These are phyloP conservation scores for Rhimphoctona megacephalus DNA, from an alignment of 2,888 invertebrate genomes.

Conservation along the genomic window DNA sequence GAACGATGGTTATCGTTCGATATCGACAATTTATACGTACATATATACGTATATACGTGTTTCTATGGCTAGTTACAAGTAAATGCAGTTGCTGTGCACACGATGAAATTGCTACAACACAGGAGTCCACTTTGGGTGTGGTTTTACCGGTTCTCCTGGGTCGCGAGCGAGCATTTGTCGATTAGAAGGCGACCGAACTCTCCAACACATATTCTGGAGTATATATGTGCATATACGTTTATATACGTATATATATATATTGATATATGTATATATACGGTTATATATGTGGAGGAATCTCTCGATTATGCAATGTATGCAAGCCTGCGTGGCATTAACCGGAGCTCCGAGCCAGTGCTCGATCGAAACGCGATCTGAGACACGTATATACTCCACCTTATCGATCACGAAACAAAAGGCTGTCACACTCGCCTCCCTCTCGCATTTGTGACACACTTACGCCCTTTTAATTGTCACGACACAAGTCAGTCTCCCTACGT, in stretches of 20 bases:
- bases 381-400: conserved; percentile 2
- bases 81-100: conserved; percentile 19
- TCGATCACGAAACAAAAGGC: conserved; percentile 8
- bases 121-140: conserved; percentile 78
- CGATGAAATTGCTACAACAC: conserved; percentile 30
- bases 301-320: conserved; percentile 65
- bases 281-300: not conserved
- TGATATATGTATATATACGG: too few species aligned
- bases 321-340: conserved; percentile 67
- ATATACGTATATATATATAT: too few species aligned
- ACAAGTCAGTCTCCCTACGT: not conserved
- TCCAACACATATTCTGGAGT: conserved; percentile 1
- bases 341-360: conserved; percentile 45
- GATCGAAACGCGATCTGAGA: conserved; percentile 64
- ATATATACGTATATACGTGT: not conserved
- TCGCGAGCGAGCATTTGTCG: conserved; percentile 72
- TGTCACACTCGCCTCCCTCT: not conserved
- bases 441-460: not conserved
- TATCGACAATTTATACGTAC: not conserved
- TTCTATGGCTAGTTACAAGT: not conserved
- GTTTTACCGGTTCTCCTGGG: conserved; percentile 81
- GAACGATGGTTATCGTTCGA: not conserved
- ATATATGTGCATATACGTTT: conserved; percentile 8
- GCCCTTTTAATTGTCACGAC: not conserved
- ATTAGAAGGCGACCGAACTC: conserved; percentile 78